phyloP scores from a whole-genome alignment of 2,113 vertebrate genomes.

The Gopherus evgoodei region DNA sequence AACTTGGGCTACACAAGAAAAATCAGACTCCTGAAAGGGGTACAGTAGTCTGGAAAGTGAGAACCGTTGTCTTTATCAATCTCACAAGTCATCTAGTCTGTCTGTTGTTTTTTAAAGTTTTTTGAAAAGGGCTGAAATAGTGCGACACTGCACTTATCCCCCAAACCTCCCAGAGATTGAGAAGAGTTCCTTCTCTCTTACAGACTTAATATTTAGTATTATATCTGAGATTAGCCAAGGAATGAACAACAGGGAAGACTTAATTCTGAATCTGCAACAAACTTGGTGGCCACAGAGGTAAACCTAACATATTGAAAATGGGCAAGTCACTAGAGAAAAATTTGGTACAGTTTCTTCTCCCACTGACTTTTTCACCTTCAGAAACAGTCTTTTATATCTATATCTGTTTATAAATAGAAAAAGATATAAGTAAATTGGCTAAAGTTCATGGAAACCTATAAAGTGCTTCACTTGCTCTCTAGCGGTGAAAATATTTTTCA shows the following conservation, averaged over 20 bases:
- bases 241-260: background rate
- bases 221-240: background rate
- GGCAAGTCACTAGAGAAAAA: constrained; percentile 14
- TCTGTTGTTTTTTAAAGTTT: background rate
- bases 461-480: background rate
- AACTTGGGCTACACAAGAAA: no score
- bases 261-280: constrained; percentile 1
- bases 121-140: background rate
- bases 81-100: no score
- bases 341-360: background rate
- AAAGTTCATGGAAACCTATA: background rate
- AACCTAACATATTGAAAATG: constrained; percentile 13
- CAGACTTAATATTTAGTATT: constrained; percentile 18
- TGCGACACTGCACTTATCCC: background rate
- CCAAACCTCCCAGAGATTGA: background rate
- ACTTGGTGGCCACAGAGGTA: background rate
- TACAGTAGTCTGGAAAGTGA: no score
- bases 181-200: background rate
- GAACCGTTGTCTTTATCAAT: no score
- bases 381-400: background rate
- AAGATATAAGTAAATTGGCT: background rate
- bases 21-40: no score
- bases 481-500: background rate
- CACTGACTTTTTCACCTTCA: background rate
- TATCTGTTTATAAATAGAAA: no score